phyloP scores from a whole-genome alignment of 2,113 vertebrate genomes.

The Percina caprodes region DNA sequence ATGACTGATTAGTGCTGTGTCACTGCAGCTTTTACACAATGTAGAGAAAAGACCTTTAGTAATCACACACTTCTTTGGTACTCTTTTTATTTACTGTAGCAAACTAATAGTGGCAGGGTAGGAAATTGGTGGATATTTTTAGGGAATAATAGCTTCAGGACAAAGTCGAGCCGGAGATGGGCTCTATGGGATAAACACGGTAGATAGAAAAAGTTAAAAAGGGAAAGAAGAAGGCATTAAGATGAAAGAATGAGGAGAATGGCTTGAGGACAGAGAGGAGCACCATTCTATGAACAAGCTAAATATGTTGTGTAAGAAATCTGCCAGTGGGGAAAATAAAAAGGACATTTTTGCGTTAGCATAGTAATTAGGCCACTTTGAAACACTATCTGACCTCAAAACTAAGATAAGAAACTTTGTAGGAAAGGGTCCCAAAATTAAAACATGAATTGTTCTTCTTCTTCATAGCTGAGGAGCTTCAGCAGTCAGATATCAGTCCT shows the following conservation, averaged over 20 bases:
- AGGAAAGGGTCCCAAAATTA: neutral
- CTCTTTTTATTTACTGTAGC: slow-evolving; percentile 46
- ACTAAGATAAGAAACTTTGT: neutral
- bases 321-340: neutral
- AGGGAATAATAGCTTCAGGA: slow-evolving; percentile 20
- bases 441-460: neutral
- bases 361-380: neutral
- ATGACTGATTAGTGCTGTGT: slow-evolving; percentile 56
- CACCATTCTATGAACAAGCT: neutral
- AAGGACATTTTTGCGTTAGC: neutral
- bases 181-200: neutral
- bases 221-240: neutral
- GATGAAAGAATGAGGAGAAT: neutral
- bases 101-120: slow-evolving; percentile 22
- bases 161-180: slow-evolving; percentile 31
- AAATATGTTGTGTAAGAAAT: neutral
- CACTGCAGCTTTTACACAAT: slow-evolving; percentile 35
- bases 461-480: neutral
- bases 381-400: neutral
- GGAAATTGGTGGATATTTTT: slow-evolving; percentile 32
- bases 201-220: neutral
- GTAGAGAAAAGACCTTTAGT: slow-evolving; percentile 20
- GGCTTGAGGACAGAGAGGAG: neutral
- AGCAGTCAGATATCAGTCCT: neutral
- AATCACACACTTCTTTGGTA: slow-evolving; percentile 37